Percentiles rank a stretch among this genome's conserved stretches.
phyloP scores from a whole-genome alignment of 2,113 vertebrate genomes.

The Leuciscus idus region DNA sequence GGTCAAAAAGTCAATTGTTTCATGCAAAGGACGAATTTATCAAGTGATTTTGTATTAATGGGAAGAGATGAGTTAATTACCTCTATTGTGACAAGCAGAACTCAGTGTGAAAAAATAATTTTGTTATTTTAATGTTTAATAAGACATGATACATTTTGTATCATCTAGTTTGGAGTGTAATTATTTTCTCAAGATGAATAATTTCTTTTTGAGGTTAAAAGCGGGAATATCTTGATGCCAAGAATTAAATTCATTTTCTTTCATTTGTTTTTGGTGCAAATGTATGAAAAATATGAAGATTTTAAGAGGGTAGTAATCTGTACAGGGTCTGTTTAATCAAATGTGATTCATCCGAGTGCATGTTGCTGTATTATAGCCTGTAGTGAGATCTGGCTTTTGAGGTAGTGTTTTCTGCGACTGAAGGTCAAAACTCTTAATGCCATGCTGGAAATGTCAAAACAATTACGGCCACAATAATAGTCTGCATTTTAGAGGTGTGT shows the following conservation, averaged over 20 bases:
- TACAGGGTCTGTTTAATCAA: background rate
- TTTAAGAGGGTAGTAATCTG: constrained; percentile 2
- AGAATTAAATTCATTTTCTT: background rate
- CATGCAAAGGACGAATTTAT: background rate
- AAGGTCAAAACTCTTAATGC: constrained; percentile 57
- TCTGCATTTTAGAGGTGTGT: constrained; percentile 32
- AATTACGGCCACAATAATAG: constrained; percentile 58
- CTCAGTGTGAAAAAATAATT: background rate
- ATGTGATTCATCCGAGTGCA: constrained; percentile 15
- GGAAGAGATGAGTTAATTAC: constrained; percentile 32
- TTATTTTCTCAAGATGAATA: constrained; percentile 44
- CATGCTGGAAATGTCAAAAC: constrained; percentile 64
- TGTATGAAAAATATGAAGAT: constrained; percentile 14
- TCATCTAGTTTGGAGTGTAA: constrained; percentile 43
- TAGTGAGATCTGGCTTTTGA: constrained; percentile 47
- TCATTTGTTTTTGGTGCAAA: background rate
- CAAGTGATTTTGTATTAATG: background rate
- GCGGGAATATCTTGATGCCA: constrained; percentile 7
- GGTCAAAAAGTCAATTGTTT: background rate
- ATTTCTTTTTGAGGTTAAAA: constrained; percentile 16
- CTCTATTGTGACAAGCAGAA: constrained; percentile 1
- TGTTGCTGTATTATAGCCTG: constrained; percentile 37
- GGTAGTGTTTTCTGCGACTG: constrained; percentile 38
- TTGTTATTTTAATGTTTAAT: constrained; percentile 39
- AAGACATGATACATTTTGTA: constrained; percentile 36